Base-by-base conservation (phyloP, 2,888 invertebrate genomes). In the Macrophya annulata region DNA sequence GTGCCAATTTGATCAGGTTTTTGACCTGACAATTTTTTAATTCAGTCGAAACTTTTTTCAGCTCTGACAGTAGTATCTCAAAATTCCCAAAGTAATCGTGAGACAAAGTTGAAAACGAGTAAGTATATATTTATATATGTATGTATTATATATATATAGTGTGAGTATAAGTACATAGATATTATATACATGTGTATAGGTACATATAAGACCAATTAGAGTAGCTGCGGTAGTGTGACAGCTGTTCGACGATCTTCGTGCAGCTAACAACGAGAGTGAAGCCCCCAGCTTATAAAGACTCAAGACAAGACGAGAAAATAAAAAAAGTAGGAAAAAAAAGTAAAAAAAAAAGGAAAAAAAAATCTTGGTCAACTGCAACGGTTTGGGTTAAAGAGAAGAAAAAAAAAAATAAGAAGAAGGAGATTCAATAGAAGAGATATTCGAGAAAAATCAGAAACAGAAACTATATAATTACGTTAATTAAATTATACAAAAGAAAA, bases 221-320 rank as follows among this genome's bases (percentile, higher is more conserved):
- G 21, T 31, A 37, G 68, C 37, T 37, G 15, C 15, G 15, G 68
- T 12, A 62, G 62, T 12, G 68, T 68, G 37, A 68, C 68, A 68
- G 68, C 68, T 68, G 68, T 10, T 25, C 25, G n/a, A 68, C 68
- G 68, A 68, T 68, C 68, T 68, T 68, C 68, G 68, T 68, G 68
- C 68, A 68, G 68, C 68, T 68, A 68, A 68, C 68, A 68, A 25
- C 37, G 37, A 68, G 5, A 12, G 12, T 62, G 68, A 37, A 17
- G 8, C 68, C 31, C 37, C 17, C 31, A 37, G 68, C 68, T 25
- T 15, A 68, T 37, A 68, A 37, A 17, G 15, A 37, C 37, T 3
- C 21, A 12, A 68, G 25, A 68, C 31, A 25, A 15, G 31, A 37
- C 3, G 62, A 62, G 9, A 62, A 21, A 62, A 62, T 25, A 15